These are phyloP conservation scores for Rotaria sp. DNA, from an alignment of 2,888 invertebrate genomes.

Conservation along the genomic window DNA sequence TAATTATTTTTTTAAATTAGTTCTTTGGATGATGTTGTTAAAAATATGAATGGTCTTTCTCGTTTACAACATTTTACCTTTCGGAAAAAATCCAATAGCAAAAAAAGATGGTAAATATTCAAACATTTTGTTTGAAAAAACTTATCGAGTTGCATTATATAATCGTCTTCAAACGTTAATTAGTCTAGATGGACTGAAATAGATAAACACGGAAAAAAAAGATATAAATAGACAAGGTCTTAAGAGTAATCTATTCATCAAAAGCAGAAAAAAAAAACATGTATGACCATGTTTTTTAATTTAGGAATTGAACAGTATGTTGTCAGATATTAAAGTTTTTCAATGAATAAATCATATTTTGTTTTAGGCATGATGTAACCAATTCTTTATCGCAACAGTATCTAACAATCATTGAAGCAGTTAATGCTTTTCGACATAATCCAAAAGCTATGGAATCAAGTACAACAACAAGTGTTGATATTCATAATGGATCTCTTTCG, in stretches of 20 bases:
- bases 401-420: neutral
- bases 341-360: no score
- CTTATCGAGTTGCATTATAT: neutral
- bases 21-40: constrained; percentile 43
- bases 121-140: no score
- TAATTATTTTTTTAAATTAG: constrained; percentile 42
- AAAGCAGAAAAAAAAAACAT: no score
- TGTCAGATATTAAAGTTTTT: neutral
- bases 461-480: constrained; percentile 17
- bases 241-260: neutral
- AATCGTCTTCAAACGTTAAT: constrained; percentile 6
- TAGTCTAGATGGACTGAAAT: constrained; percentile 46
- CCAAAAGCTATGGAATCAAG: neutral
- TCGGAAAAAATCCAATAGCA: neutral
- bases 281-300: neutral
- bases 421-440: neutral
- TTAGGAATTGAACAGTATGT: constrained; percentile 24
- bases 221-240: constrained; percentile 10
- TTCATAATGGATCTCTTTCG: neutral
- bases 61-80: constrained; percentile 43
- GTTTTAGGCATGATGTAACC: neutral
- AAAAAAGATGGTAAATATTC: neutral
- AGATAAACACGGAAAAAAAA: constrained; percentile 45
- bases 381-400: neutral
- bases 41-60: constrained; percentile 45